Base-by-base conservation (phyloP, 2,113 vertebrate genomes). In the Epinephelus lanceolatus region DNA sequence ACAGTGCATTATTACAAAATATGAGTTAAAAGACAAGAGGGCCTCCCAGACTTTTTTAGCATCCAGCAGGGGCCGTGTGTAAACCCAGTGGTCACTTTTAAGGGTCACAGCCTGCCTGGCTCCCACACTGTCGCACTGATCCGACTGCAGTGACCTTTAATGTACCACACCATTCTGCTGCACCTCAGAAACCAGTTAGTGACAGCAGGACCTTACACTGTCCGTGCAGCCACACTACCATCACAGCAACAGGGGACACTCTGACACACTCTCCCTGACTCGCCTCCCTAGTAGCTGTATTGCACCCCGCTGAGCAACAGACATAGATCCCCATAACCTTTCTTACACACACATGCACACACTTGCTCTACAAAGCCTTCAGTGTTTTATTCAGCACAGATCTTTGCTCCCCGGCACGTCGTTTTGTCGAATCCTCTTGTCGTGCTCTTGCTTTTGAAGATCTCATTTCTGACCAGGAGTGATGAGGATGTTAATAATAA, bases 401-500 rank as follows among this genome's bases (percentile, higher is more conserved):
- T 90, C 53, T 76, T 63, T 83, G 59, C 88, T 77, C 66, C 62
- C 23, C 78, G 83, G 86, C 56, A 40, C 60, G 78, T 80, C 42
- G 53, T 81, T 82, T 81, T 84, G 72, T 88, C 82, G 76, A 25
- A 74, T 83, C 62, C 77, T 85, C 78, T 72, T 71, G 68, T 82
- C 40, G 11, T 53, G 49, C 53, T 78, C 33, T 71, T 76, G 81
- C 73, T 83, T 89, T 61, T 88, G 84, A 86, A 86, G 81, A 85
- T 84, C 87, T 83, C 21, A 76, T 83, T 86, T 85, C 82, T 87
- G 86, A 91, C 71, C 76, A 88, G 86, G 76, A 85, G 72, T 87
- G 85, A 83, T 71, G 77, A 86, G 81, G 61, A 90, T 90, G 86
- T 84, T 87, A 83, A 90, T 89, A 91, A 90, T 92, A 87, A 82